Base-by-base conservation (phyloP, 64 coral and sea anemone genomes). In the Stichodactyla mertensii region DNA sequence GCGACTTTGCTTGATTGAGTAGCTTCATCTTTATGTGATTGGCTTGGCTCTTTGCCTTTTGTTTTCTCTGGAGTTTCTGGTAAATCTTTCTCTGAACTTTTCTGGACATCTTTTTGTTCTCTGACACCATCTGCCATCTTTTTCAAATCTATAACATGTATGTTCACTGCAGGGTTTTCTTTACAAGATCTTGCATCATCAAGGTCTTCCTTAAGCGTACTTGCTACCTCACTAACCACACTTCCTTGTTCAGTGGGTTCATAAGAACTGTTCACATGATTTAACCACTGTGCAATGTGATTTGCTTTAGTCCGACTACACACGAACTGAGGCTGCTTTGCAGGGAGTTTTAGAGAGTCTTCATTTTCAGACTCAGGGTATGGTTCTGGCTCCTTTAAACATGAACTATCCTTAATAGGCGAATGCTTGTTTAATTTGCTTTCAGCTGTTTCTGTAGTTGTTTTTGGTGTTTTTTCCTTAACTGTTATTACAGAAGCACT, bases 221-320 rank as follows among this genome's bases (percentile, higher is more conserved):
- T 85, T n/a, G 60, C 36, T 54, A 51, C 61, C n/a, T 87, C 85
- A 87, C 85, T 87, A 6, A 60, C 70, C 10, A 67, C 16, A 51
- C 84, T 87, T 60, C 86, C 90, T 14, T 81, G 77, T 23, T 82
- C 90, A 83, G 52, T 92, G 27, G 77, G 90, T 55, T 92, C 90
- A 83, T 86, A 92, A 69, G 84, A 8, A 64, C 20, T 85, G 27
- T 85, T 64, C 18, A 85, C 83, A 85, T 36, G 45, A 20, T 52
- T 55, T 55, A 85, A 0, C 83, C 83, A 85, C 6, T 85, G 8
- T 36, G 83, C 83, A 85, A 85, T 85, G 59, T 85, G 83, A 62
- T 64, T 61, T 2, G 83, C 83, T 52, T 55, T 56, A 7, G 57
- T 60, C 54, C 60, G 55, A 62, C 83, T 85, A 61, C 83, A 85